Evolutionary conservation across 2,888 invertebrate species (phyloP).

Genomic region (Amblyjoppa proteus): DNA sequence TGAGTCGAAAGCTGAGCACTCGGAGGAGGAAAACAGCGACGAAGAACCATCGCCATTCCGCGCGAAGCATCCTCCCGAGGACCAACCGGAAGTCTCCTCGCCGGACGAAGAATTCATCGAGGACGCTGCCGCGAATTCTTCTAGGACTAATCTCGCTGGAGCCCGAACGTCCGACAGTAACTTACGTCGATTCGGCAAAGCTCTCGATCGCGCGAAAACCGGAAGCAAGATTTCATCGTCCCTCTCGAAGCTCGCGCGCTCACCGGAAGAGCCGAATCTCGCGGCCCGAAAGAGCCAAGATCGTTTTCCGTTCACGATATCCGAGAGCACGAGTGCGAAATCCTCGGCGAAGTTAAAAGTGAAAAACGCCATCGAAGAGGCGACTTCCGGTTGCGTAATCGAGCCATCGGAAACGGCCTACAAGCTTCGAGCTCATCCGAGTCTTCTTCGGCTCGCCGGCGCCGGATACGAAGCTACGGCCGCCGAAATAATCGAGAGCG

Average conservation of each 20-base stretch:
- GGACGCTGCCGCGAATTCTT: background rate
- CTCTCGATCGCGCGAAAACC: conserved; percentile 9
- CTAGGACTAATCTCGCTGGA: conserved; percentile 17
- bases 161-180: conserved; percentile 67
- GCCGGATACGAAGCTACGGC: conserved; percentile 66
- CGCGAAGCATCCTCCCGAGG: background rate
- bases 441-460: conserved; percentile 70
- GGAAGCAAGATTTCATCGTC: conserved; percentile 64
- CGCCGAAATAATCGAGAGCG: conserved; percentile 67
- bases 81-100: conserved; percentile 5
- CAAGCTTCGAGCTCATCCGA: conserved; percentile 71
- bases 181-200: conserved; percentile 27
- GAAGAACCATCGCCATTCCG: background rate
- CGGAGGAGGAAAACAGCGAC: background rate
- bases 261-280: conserved; percentile 47
- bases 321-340: conserved; percentile 68
- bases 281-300: conserved; percentile 71
- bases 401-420: conserved; percentile 43
- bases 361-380: background rate
- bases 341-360: conserved; percentile 62
- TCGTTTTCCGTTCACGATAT: conserved; percentile 78
- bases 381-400: conserved; percentile 7
- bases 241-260: conserved; percentile 64
- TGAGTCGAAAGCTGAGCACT: conserved; percentile 2
- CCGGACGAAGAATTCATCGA: conserved; percentile 14